Evolutionary conservation across 2,888 invertebrate species (phyloP).

Genomic region (Sarcophaga variegata): DNA sequence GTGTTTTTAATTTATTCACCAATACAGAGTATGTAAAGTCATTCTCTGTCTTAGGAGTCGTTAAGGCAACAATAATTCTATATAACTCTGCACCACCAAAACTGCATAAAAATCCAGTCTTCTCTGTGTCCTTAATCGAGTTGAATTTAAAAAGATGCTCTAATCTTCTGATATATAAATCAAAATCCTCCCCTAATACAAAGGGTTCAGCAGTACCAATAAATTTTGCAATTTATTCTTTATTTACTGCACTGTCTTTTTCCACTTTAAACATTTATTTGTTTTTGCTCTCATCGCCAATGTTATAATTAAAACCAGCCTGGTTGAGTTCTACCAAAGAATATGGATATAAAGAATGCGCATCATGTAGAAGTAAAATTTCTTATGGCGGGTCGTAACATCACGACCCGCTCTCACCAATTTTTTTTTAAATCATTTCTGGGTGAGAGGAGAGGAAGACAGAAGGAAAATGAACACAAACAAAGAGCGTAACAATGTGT

Average conservation of each 20-base stretch:
- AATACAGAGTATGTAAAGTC: constrained; percentile 31
- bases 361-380: no score
- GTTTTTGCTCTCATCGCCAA: not conserved
- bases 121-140: constrained; percentile 6
- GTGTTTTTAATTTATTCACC: constrained; percentile 21
- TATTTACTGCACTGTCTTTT: not conserved
- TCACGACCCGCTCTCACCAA: no score
- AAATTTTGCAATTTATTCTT: not conserved
- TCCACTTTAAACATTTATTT: constrained; percentile 4
- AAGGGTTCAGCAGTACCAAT: not conserved
- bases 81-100: constrained; percentile 5
- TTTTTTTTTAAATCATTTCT: no score
- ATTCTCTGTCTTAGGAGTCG: constrained; percentile 37
- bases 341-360: no score
- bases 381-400: no score
- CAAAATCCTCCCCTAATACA: constrained; percentile 16
- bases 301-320: not conserved
- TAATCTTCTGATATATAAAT: constrained; percentile 1
- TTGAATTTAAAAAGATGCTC: constrained; percentile 19
- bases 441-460: no score
- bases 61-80: constrained; percentile 28
- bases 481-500: no score
- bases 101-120: constrained; percentile 17
- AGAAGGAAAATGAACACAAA: no score
- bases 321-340: not conserved